A percentile compares a stretch with the other conserved stretches of the same genome.
Evolutionary conservation across 1,140 invertebrate genomes (phyloP).

Genomic region (Tribolium madens): DNA sequence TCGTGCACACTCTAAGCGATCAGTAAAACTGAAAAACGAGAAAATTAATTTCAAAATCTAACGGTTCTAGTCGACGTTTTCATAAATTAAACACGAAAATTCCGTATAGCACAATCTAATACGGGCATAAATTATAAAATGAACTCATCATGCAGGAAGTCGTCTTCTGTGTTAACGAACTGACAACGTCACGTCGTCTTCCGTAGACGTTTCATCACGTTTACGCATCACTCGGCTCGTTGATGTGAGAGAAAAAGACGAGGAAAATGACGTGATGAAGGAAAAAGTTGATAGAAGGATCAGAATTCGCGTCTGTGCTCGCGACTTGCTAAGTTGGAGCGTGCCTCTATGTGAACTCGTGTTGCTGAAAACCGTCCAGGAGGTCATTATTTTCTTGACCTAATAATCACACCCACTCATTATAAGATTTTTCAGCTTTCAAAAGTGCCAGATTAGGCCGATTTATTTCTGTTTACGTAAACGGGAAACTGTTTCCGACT

Average conservation of each 20-base stretch:
- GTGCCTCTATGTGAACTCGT: constrained; percentile 20
- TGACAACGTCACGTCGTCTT: constrained; percentile 29
- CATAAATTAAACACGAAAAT: constrained; percentile 35
- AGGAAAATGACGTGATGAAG: neutral
- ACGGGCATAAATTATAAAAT: constrained; percentile 48
- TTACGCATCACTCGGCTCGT: neutral
- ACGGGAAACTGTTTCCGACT: too few relatives aligned
- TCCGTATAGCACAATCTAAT: constrained; percentile 34
- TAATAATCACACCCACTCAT: constrained; percentile 10
- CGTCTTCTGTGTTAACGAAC: constrained; percentile 46
- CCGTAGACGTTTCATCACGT: constrained; percentile 5
- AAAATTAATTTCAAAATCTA: constrained; percentile 27
- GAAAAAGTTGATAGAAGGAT: neutral
- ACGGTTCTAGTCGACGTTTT: constrained; percentile 26
- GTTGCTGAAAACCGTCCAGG: constrained; percentile 25
- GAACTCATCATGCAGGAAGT: constrained; percentile 52
- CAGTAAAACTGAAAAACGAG: constrained; percentile 4
- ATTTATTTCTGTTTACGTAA: too few relatives aligned
- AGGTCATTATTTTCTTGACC: constrained; percentile 28
- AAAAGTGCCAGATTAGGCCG: neutral
- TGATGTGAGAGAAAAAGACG: neutral
- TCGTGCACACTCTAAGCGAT: neutral
- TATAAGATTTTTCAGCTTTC: constrained; percentile 1
- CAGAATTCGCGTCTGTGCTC: neutral
- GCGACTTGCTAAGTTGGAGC: constrained; percentile 15